phyloP scores from a whole-genome alignment of 2,888 invertebrate genomes.

The Tipula vernalis region DNA sequence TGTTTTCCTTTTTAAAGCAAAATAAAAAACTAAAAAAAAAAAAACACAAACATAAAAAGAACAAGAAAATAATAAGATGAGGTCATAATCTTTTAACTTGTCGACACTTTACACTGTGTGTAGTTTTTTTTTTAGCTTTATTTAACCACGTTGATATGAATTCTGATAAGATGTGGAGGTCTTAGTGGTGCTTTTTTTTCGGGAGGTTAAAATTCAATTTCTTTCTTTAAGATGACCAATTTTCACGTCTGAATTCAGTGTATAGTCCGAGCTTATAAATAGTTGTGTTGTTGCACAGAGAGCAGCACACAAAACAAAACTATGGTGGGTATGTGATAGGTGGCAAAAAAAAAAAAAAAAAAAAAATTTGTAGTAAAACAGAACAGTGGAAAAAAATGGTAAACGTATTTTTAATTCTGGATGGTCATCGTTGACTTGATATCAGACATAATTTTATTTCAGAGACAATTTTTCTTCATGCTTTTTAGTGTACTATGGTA shows the following conservation, averaged over 20 bases:
- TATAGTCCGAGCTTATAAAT: neutral
- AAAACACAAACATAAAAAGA: neutral
- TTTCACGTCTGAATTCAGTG: neutral
- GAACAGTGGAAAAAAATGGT: neutral
- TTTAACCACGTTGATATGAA: neutral
- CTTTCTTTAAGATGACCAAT: neutral
- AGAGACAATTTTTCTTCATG: neutral
- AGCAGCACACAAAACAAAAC: neutral
- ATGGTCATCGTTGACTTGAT: slow-evolving; percentile 10
- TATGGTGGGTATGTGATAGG: neutral
- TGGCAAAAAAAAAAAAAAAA: neutral
- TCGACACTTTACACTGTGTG: neutral
- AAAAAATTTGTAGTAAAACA: neutral
- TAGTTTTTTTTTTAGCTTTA: neutral
- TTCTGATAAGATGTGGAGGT: neutral
- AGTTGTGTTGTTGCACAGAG: neutral
- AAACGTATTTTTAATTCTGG: slow-evolving; percentile 5
- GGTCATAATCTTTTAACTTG: slow-evolving; percentile 4
- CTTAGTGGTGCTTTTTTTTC: neutral
- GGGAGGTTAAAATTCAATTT: neutral
- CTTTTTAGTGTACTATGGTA: neutral
- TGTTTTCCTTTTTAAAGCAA: neutral
- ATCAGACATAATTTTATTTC: slow-evolving; percentile 10
- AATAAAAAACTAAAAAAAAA: neutral
- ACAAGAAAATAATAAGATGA: slow-evolving; percentile 4